These are phyloP conservation scores for Beris morrisii DNA, from an alignment of 2,888 invertebrate genomes.

Conservation along the genomic window DNA sequence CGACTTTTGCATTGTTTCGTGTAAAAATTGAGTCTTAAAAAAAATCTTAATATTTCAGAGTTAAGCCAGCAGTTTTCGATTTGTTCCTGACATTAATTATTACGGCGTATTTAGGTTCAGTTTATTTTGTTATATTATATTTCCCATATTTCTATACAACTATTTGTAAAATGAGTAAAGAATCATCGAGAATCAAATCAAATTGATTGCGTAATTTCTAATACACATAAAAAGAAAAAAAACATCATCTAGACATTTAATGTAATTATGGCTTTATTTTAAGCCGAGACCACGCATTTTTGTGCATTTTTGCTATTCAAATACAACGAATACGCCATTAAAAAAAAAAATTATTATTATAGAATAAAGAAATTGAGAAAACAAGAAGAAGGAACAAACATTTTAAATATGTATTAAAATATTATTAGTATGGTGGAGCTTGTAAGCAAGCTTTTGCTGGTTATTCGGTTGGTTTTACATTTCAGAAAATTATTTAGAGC, in stretches of 20 bases:
- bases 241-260: no score
- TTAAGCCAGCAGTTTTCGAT: slow-evolving; percentile 98
- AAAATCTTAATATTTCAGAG: slow-evolving; percentile 65
- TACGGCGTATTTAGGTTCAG: slow-evolving; percentile 75
- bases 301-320: slow-evolving; percentile 10
- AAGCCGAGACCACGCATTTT: background rate
- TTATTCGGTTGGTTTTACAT: no score
- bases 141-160: slow-evolving; percentile 69
- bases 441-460: no score
- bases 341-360: background rate
- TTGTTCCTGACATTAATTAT: slow-evolving; percentile 88
- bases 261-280: no score
- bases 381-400: no score
- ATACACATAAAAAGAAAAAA: slow-evolving; percentile 2
- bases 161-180: slow-evolving; percentile 59
- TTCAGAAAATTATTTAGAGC: no score
- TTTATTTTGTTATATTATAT: slow-evolving; percentile 79
- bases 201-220: slow-evolving; percentile 36
- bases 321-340: slow-evolving; percentile 28
- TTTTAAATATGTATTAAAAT: no score
- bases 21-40: background rate
- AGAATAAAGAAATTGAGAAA: no score
- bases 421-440: no score
- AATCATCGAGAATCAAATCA: slow-evolving; percentile 43
- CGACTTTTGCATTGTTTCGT: background rate